A percentile compares a stretch with the other conserved stretches of the same genome.
Evolutionary conservation across 1,140 invertebrate genomes (phyloP).

Genomic region (Zelostemma sp.): DNA sequence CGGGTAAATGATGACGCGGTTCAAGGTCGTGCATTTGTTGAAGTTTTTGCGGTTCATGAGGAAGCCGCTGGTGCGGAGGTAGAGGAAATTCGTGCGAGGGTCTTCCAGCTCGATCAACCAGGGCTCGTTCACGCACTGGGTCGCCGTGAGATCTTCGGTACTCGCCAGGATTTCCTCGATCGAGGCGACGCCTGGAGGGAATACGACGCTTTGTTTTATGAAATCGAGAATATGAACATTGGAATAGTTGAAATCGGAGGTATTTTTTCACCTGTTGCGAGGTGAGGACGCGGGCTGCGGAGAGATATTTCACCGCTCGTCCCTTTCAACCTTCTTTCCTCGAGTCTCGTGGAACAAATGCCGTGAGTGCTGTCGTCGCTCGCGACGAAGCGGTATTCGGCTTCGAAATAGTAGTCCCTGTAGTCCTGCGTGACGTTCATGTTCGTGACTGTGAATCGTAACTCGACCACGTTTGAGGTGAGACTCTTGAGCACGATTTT

Average conservation of each 20-base stretch:
- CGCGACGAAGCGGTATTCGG: constrained; percentile 79
- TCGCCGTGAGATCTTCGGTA: constrained; percentile 63
- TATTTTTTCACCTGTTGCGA: constrained; percentile 33
- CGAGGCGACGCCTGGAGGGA: constrained; percentile 51
- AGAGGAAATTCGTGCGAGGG: constrained; percentile 77
- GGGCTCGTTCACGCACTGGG: constrained; percentile 78
- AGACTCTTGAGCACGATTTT: constrained; percentile 74
- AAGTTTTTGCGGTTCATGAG: constrained; percentile 71
- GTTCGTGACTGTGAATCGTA: constrained; percentile 80
- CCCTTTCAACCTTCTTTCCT: constrained; percentile 75
- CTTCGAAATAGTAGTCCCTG: constrained; percentile 84
- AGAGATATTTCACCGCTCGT: constrained; percentile 79
- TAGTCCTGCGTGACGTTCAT: constrained; percentile 89
- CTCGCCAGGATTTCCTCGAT: constrained; percentile 63
- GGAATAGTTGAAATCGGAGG: too few relatives aligned
- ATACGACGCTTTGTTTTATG: too few relatives aligned
- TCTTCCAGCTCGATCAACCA: constrained; percentile 84
- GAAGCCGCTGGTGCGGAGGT: constrained; percentile 77
- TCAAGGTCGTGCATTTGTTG: constrained; percentile 76
- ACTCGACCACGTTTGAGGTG: constrained; percentile 77
- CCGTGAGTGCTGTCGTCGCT: constrained; percentile 33
- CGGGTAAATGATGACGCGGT: constrained; percentile 81
- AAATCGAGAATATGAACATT: too few relatives aligned
- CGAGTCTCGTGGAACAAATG: constrained; percentile 69
- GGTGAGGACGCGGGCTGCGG: constrained; percentile 63